A percentile compares a stretch with the other conserved stretches of the same genome.
Evolutionary conservation across 2,888 invertebrate species (phyloP).

Genomic region (Cosmia trapezina): DNA sequence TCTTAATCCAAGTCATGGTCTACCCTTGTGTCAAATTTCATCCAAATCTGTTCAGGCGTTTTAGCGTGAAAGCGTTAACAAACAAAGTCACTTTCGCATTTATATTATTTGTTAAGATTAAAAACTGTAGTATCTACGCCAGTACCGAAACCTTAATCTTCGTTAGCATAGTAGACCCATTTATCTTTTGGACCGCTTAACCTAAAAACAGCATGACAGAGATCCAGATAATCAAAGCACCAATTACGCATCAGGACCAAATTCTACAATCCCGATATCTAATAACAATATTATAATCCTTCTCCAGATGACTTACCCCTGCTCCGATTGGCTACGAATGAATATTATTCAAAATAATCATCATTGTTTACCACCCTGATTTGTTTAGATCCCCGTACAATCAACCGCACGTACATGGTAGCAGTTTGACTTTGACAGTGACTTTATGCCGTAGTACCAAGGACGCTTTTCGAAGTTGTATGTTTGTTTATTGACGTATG

Average conservation of each 20-base stretch:
- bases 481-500: neutral
- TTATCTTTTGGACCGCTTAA: slow-evolving; percentile 17
- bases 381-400: neutral
- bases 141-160: neutral
- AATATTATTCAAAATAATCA: slow-evolving; percentile 12
- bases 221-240: slow-evolving; percentile 25
- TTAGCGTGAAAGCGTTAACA: no score
- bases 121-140: neutral
- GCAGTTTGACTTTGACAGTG: neutral
- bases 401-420: no score
- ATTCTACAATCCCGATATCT: slow-evolving; percentile 10
- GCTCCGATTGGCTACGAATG: neutral
- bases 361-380: slow-evolving; percentile 15
- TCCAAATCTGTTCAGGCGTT: no score
- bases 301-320: neutral
- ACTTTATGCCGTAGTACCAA: neutral
- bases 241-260: slow-evolving; percentile 2
- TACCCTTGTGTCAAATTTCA: no score
- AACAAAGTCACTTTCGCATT: no score
- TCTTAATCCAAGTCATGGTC: no score
- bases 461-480: neutral
- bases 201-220: slow-evolving; percentile 11
- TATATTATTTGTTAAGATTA: neutral
- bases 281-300: slow-evolving; percentile 4
- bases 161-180: slow-evolving; percentile 28